Evolutionary conservation across 2,113 vertebrate species (phyloP).

Genomic region (Sus scrofa): T2T-Sscrofa CM000812.6:193743001-193743500

Average conservation of each 20-base stretch:
- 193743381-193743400: slow-evolving; percentile 29
- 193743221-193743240: background rate
- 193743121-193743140: background rate
- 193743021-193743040: background rate
- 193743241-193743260: background rate
- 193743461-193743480: background rate
- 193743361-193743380: slow-evolving; percentile 22
- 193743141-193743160: slow-evolving; percentile 27
- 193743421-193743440: background rate
- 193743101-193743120: background rate
- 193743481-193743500: background rate
- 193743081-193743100: slow-evolving; percentile 11
- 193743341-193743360: slow-evolving; percentile 6
- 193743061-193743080: background rate
- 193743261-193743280: slow-evolving; percentile 32
- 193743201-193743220: slow-evolving; percentile 23
- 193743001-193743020: background rate
- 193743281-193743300: slow-evolving; percentile 13
- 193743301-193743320: background rate
- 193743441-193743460: background rate
- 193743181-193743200: slow-evolving; percentile 38
- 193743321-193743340: background rate
- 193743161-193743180: slow-evolving; percentile 1
- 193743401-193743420: background rate
- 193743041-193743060: background rate